A percentile compares a stretch with the other conserved stretches of the same genome.
Evolutionary conservation across 2,888 invertebrate genomes (phyloP).

Genomic region (Sarcophaga carnaria): DNA sequence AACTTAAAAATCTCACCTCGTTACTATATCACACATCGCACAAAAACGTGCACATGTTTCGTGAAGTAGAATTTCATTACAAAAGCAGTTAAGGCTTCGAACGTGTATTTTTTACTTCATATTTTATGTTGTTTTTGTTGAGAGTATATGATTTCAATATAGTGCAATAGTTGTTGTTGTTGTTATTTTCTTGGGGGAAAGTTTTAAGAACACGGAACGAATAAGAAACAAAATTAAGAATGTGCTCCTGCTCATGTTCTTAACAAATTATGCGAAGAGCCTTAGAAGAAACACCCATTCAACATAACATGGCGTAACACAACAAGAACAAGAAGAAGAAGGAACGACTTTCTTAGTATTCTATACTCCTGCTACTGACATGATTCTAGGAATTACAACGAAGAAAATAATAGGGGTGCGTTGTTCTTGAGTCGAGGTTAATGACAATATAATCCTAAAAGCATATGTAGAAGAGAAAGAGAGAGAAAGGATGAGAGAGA

Average conservation of each 20-base stretch:
- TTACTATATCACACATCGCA: conserved; percentile 21
- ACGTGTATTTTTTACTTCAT: neutral
- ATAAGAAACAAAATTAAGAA: neutral
- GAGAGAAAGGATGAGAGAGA: neutral
- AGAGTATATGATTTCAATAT: neutral
- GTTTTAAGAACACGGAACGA: conserved; percentile 8
- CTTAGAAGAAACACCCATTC: neutral
- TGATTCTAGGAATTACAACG: neutral
- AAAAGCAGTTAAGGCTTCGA: neutral
- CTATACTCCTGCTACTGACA: neutral
- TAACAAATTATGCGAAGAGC: conserved; percentile 65
- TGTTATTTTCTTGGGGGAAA: neutral
- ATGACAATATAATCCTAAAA: conserved; percentile 62
- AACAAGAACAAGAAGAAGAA: no score
- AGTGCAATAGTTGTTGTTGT: neutral
- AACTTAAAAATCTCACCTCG: conserved; percentile 10
- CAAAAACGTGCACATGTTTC: conserved; percentile 28
- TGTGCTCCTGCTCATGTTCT: conserved; percentile 10
- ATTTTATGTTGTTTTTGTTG: conserved; percentile 23
- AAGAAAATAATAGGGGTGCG: conserved; percentile 25
- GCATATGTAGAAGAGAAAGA: no score
- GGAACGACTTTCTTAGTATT: no score
- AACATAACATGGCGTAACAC: neutral
- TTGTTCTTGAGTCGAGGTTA: conserved; percentile 62
- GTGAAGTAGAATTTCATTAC: conserved; percentile 38